Percentiles rank a stretch among this genome's conserved stretches.
phyloP scores from a whole-genome alignment of 1,140 invertebrate species.

The Oppia nitens region DNA sequence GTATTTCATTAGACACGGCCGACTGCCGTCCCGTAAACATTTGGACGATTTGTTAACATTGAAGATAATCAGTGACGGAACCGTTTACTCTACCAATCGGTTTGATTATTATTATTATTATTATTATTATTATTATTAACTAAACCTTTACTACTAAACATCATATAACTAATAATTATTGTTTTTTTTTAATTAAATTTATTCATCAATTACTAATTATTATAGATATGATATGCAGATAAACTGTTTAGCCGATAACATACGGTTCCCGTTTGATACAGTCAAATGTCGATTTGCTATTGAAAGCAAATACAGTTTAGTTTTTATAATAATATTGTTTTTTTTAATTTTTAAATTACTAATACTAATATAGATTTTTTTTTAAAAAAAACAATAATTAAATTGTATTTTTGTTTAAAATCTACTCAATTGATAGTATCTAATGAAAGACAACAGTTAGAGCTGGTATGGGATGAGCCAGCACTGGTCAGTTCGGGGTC shows the following conservation, averaged over 20 bases:
- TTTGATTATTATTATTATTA: too few species aligned
- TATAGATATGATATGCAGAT: constrained; percentile 51
- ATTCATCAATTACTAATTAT: too few species aligned
- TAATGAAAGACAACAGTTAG: constrained; percentile 18
- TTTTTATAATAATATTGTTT: not conserved
- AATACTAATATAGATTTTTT: too few species aligned
- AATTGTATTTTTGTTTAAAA: too few species aligned
- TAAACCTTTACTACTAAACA: too few species aligned
- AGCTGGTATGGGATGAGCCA: constrained; percentile 17
- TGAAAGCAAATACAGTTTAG: constrained; percentile 49
- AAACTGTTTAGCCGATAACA: constrained; percentile 74
- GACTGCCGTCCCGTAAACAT: constrained; percentile 65
- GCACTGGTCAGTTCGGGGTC: constrained; percentile 25
- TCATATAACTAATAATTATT: too few species aligned
- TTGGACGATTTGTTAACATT: constrained; percentile 73
- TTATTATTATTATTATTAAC: too few species aligned
- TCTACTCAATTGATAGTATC: constrained; percentile 20
- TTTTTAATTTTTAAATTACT: not conserved
- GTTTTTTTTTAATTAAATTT: too few species aligned
- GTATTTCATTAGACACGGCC: constrained; percentile 73
- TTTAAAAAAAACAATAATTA: too few species aligned
- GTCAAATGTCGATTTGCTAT: constrained; percentile 81
- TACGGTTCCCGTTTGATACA: constrained; percentile 88
- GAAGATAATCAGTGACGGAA: constrained; percentile 73
- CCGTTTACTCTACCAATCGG: constrained; percentile 74